Base-by-base conservation (phyloP, 1,140 invertebrate genomes). In the Lasaia peninsularis region DNA sequence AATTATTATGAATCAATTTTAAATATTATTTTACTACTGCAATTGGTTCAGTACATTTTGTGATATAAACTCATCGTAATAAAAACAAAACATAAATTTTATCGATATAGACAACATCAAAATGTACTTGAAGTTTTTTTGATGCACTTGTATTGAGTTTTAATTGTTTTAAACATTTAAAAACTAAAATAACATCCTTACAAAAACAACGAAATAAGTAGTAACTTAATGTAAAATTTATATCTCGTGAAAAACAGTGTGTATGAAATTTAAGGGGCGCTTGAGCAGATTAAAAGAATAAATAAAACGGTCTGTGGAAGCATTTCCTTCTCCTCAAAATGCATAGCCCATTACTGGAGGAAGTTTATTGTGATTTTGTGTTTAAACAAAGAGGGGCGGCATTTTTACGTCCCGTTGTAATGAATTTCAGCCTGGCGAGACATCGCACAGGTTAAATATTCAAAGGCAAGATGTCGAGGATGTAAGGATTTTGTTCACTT, bases 361-460 rank as follows among this genome's bases (percentile, higher is more conserved):
- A 73, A 77, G 68, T 81, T 84, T 84, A 86, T 80, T 80, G 80
- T 82, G 79, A 82, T 82, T 84, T 80, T 80, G 67, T 71, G 79
- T 79, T 86, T 84, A 86, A 84, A 84, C 79, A 83, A 86, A 78
- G 75, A 74, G 74, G 78, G 75, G 74, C 62, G 73, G 71, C 62
- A 55, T 82, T 86, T 83, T 83, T 79, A 80, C 71, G 65, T 60
- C 66, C 56, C 57, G 48, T 59, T 54, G 71, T 83, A 86, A 84
- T 84, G 83, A 86, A 86, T 86, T 83, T 81, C 73, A 75, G 66
- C 49, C 61, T 57, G 72, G 67, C 78, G 76, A 85, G 79, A 83
- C 79, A 78, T 76, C 58, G 67, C 40, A 35, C 44, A 50, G 44
- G 67, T 81, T 73, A 83, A 86, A 81, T 76, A 86, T 86, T 82